Conservation (phyloP, 2,888 invertebrate genomes). For the Nemotelus nigrinus region DNA sequence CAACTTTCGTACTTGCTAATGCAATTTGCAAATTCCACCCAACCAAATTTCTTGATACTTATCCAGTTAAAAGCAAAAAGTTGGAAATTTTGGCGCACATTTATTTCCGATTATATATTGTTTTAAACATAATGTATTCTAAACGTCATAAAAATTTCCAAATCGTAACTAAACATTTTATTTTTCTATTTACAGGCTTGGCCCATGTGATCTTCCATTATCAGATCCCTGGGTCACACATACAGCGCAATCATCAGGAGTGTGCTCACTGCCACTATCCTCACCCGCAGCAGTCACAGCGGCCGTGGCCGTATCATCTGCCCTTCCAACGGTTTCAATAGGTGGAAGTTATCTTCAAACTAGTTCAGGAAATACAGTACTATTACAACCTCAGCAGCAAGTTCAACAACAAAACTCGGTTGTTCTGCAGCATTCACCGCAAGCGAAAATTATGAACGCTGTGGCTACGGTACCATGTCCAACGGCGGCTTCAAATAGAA, state of each 20-base stretch:
- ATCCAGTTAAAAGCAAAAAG: no score
- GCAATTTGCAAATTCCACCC: no score
- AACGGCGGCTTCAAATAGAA: slow-evolving; percentile 71
- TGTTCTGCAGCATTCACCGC: slow-evolving; percentile 57
- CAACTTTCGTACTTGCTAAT: no score
- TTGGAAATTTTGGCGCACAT: no score
- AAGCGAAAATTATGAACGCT: slow-evolving; percentile 65
- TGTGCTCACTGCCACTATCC: slow-evolving; percentile 68
- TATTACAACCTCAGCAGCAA: slow-evolving; percentile 48
- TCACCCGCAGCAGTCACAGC: slow-evolving; percentile 64
- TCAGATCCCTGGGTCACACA: slow-evolving; percentile 63
- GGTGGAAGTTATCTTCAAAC: slow-evolving; percentile 53
- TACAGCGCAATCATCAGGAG: slow-evolving; percentile 53
- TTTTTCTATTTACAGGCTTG: slow-evolving; percentile 75
- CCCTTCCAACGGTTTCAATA: slow-evolving; percentile 52
- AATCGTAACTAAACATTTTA: no score
- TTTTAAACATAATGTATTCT: no score
- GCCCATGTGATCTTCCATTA: slow-evolving; percentile 86
- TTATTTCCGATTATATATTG: no score
- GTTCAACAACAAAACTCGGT: slow-evolving; percentile 52
- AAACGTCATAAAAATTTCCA: no score
- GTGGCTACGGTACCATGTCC: slow-evolving; percentile 65
- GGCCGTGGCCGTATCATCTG: slow-evolving; percentile 60
- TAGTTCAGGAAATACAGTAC: slow-evolving; percentile 47
- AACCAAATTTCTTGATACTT: no score